phyloP scores from a whole-genome alignment of 2,113 vertebrate genomes.

The Salvator merianae region DNA sequence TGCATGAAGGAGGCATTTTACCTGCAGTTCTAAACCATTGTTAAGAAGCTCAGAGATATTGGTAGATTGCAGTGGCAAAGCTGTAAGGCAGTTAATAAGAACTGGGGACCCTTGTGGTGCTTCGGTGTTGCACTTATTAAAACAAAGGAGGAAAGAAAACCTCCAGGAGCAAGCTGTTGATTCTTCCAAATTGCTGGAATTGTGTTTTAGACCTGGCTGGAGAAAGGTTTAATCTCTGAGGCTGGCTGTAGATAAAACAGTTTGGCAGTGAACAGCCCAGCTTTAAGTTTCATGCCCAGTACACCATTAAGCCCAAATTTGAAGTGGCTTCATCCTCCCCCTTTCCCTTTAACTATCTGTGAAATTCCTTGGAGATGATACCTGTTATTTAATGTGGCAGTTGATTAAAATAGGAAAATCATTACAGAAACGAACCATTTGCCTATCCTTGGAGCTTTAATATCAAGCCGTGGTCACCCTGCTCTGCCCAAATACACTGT shows the following conservation, averaged over 20 bases:
- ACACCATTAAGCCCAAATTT: conserved; percentile 31
- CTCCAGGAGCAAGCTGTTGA: background rate
- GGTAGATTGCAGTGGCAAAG: background rate
- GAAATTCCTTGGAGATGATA: conserved; percentile 57
- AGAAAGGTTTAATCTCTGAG: background rate
- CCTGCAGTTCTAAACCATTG: background rate
- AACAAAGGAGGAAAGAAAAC: background rate
- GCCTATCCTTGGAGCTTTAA: conserved; percentile 74
- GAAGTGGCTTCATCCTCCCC: background rate
- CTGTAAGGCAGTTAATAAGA: background rate
- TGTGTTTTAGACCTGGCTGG: background rate
- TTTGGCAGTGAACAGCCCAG: rapidly evolving
- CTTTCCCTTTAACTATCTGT: conserved; percentile 46
- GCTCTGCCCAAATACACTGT: conserved; percentile 25
- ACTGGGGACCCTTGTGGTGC: conserved; percentile 9
- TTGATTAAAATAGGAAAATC: conserved; percentile 61
- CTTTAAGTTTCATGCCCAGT: background rate
- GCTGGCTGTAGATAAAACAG: background rate
- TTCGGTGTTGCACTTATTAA: background rate
- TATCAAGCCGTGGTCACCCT: conserved; percentile 71
- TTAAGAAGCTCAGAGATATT: background rate
- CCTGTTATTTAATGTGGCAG: conserved; percentile 68
- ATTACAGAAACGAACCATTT: conserved; percentile 67
- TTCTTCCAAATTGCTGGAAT: background rate
- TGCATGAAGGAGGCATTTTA: too few species aligned